Evolutionary conservation across 2,797 vertebrate genomes (phyloP), one percentile per base, ranked within the genome.

Genomic region (Anabas testudineus): DNA sequence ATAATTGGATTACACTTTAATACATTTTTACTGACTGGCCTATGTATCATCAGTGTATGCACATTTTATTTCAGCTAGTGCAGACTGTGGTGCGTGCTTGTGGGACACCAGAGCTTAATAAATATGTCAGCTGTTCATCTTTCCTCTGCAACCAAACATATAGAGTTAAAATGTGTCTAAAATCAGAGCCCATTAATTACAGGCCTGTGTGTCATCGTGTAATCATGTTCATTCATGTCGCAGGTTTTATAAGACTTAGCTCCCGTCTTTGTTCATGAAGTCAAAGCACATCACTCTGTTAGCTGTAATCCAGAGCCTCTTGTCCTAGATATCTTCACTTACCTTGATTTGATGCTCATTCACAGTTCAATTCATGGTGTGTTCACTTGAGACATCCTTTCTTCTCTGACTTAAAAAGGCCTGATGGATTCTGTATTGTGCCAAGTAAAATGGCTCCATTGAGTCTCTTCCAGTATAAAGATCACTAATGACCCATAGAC

Each of bases 381-480:
- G 43, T 67, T 69, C 49, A 61, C 57, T 74, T 74, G 42, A 74
- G 45, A 72, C 53, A 39, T 73, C 66, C 48, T 85, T 85, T 87
- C 63, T 77, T 76, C 54, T 76, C 58, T 15, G 34, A 42, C 59
- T 73, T 61, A 76, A 75, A 86, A 53, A 53, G 51, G 24, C 72
- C 52, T 66, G 58, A 80, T 81, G 69, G 78, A 64, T 76, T 84
- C 63, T 74, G 57, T 66, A 36, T 68, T 68, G 53, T 41, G 37
- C 47, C 28, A 19, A 36, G 30, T 69, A 59, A 82, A 85, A 83
- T 68, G 78, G 51, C 74, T 70, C 63, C 47, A 82, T 88, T 85
- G 70, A 87, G 59, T 45, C 51, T 67, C 22, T 51, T 60, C 63
- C 10, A 6, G 30, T 55, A 47, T 48, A 74, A 77, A 82, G 24